Base-by-base conservation (phyloP, 2,888 invertebrate genomes). In the Galerucella calmariensis region DNA sequence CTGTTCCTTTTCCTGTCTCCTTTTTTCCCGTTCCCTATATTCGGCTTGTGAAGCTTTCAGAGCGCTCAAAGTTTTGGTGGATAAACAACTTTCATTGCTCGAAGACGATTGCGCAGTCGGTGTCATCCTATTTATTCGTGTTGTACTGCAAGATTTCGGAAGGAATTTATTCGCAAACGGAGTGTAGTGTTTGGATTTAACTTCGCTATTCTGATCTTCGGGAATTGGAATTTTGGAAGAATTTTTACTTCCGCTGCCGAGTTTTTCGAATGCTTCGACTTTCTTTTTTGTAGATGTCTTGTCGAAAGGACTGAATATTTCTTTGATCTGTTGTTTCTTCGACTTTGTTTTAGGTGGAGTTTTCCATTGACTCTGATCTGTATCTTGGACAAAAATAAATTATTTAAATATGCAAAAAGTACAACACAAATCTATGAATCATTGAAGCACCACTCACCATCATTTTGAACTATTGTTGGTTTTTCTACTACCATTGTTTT, bases 261-360 rank as follows among this genome's bases (percentile, higher is more conserved):
- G 79, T 74, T 88, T 88, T 79, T 92, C 92, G 78, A 91, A 92
- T 0, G 91, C 92, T 79, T 90, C 90, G 0, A 92, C 91, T 56
- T 90, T 89, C 81, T 90, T 90, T 82, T 91, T 91, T 5, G 91
- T 89, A 0, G 91, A 89, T 78, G 91, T 91, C 75, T 90, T 89
- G 8, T 89, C 87, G 75, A 89, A 90, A 2, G 91, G 91, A 86
- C 91, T 91, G 77, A 88, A 89, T 16, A 88, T 81, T 24, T 86
- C 85, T 58, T 81, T 80, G 20, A 67, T 72, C 24, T 73, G 80
- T 58, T 72, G 72, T n/a, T 72, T 69, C 24, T 74, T 74, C 9
- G 73, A 71, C 59, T 75, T 77, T 67, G 78, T 79, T 61, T 75
- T 76, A 24, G 78, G 75, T 8, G 80, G 77, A 35, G 78, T 78